These are phyloP conservation scores for Abrostola triplasia DNA, from an alignment of 2,888 invertebrate genomes.

Conservation along the genomic window DNA sequence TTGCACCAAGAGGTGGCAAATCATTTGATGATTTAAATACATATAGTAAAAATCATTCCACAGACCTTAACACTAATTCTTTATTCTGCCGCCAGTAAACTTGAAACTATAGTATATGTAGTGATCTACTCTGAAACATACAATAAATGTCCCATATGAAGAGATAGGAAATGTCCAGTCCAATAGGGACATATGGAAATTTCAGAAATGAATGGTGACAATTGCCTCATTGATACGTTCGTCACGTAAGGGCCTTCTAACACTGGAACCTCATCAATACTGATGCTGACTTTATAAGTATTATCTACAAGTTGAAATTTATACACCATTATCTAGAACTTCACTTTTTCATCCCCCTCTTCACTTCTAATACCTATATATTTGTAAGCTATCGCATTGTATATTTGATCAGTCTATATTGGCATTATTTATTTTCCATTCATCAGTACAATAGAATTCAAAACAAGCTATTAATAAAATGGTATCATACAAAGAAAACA, in stretches of 20 bases:
- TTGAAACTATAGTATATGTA: too few species aligned
- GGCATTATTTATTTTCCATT: conserved; percentile 27
- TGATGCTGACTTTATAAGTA: conserved; percentile 13
- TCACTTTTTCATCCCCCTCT: background rate
- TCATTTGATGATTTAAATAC: too few species aligned
- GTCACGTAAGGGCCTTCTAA: conserved; percentile 27
- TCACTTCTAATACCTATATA: background rate
- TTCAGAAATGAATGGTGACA: conserved; percentile 9
- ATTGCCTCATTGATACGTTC: conserved; percentile 34
- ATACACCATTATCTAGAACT: background rate
- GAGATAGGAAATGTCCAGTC: background rate
- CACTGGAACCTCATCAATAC: conserved; percentile 36
- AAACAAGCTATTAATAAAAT: conserved; percentile 39
- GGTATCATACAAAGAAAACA: conserved; percentile 34
- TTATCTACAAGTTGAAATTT: background rate
- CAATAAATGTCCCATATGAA: background rate
- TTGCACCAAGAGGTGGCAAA: too few species aligned
- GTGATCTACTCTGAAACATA: too few species aligned
- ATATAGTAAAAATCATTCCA: too few species aligned
- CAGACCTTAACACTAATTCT: too few species aligned
- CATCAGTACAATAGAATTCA: conserved; percentile 20
- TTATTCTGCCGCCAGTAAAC: too few species aligned
- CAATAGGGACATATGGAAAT: background rate
- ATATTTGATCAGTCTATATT: conserved; percentile 11
- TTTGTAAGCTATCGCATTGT: conserved; percentile 1